Evolutionary conservation across 1,140 invertebrate genomes (phyloP), one percentile per base, ranked within the genome.

Genomic region (Galendromus occidentalis): DNA sequence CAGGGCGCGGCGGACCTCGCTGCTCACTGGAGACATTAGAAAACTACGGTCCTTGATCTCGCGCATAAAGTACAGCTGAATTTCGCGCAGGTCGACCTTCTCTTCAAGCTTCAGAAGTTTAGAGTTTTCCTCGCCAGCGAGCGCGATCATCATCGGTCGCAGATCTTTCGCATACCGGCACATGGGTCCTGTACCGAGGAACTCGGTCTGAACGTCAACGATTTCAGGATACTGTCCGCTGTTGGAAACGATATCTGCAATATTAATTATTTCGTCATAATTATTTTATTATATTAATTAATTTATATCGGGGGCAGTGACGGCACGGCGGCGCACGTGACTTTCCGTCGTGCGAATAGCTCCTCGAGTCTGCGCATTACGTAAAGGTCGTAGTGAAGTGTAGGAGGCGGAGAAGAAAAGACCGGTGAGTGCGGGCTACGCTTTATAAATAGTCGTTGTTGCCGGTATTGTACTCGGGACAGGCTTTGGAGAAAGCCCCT

Each of bases 21-120:
- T 18, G 59, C 39, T 63, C 25, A 67, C 44, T 2, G 66, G 67
- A 5, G 51, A 59, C 20, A 59, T 59, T 2, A 59, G 51, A 25
- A 59, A 59, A 33, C 51, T 59, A 14, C 51, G 67, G 42, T 68
- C 85, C 39, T 82, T 82, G 72, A 87, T 87, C 45, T 84, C 83
- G 70, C 88, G 84, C 79, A 94, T 88, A 72, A 91, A 93, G 74
- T 82, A 91, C 69, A 89, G 82, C 66, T 83, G 84, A 33, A 91
- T 72, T 51, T 83, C 79, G n/a, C 78, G 80, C 1, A 88, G 25
- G 71, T 86, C 80, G 7, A 89, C 81, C 70, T 77, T 65, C 18
- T 83, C 75, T 70, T 90, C 82, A 22, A 92, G 76, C 47, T 83
- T 81, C 7, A 90, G 75, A 68, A 81, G 77, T 0, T 77, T 72